Conservation (phyloP, 2,113 vertebrate genomes). For the Ailurus styani region DNA sequence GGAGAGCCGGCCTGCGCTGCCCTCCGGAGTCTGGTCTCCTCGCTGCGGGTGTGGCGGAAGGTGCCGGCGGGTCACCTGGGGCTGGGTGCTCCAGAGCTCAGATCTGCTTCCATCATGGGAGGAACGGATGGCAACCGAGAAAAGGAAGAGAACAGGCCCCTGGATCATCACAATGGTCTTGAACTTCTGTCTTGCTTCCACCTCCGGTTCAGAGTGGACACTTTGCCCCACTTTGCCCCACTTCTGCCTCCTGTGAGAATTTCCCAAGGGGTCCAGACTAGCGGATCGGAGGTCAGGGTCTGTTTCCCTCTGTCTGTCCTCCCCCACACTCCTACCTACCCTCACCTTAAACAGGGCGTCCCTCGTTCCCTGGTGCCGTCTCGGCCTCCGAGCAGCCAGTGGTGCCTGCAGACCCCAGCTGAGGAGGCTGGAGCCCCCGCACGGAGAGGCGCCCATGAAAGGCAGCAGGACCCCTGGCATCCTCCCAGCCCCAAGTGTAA, state of each 20-base stretch:
- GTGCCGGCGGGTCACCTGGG: background rate
- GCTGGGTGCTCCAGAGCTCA: background rate
- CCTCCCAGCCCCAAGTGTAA: background rate
- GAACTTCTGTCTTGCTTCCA: background rate
- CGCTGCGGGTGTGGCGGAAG: background rate
- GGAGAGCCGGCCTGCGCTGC: background rate
- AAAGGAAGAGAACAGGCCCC: background rate
- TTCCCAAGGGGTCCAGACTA: background rate
- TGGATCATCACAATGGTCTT: background rate
- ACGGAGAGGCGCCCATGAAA: background rate
- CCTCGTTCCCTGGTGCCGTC: background rate
- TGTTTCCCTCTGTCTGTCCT: background rate
- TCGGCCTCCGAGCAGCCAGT: background rate
- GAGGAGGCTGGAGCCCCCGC: background rate
- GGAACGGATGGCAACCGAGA: background rate
- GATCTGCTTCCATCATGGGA: background rate
- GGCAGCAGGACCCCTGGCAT: background rate
- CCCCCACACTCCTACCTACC: no score
- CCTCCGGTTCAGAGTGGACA: background rate
- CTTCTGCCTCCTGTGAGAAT: background rate
- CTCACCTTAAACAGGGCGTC: background rate
- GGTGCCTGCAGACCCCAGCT: background rate
- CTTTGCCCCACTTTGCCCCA: background rate
- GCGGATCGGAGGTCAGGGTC: no score
- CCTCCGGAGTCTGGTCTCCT: background rate